Conservation (phyloP, 2,888 invertebrate species). For the Tenthredo distinguenda region DNA sequence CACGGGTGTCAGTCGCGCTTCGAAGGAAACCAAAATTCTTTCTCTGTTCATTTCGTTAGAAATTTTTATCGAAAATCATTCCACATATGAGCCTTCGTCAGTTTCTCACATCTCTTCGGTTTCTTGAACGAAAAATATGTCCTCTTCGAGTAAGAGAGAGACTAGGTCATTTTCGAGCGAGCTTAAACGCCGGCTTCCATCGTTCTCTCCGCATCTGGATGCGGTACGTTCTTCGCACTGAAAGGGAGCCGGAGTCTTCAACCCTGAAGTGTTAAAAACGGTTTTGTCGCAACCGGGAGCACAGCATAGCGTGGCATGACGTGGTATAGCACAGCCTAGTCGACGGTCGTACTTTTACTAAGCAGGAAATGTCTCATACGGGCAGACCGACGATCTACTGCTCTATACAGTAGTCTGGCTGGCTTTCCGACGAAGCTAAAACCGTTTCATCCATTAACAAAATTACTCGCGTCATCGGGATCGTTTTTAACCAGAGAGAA, state of each 20-base stretch:
- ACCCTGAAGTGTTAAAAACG: constrained; percentile 5
- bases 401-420: constrained; percentile 10
- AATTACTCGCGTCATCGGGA: constrained; percentile 26
- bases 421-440: constrained; percentile 6
- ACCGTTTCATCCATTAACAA: constrained; percentile 26
- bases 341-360: not conserved
- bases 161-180: constrained; percentile 16
- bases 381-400: constrained; percentile 27
- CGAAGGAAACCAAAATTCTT: not conserved
- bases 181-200: not conserved
- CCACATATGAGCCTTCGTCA: not conserved
- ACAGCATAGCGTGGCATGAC: not conserved
- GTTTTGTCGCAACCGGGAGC: constrained; percentile 27
- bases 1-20: not conserved
- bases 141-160: not conserved
- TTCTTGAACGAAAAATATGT: not conserved
- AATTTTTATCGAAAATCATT: not conserved
- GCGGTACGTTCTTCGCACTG: not conserved
- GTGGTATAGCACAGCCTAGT: not conserved
- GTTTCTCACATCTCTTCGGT: not conserved
- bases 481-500: constrained; percentile 9
- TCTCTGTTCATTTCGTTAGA: not conserved
- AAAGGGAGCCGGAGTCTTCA: not conserved
- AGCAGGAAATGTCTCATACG: constrained; percentile 50
- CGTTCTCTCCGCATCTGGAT: constrained; percentile 23